phyloP scores from a whole-genome alignment of 64 coral and sea anemone genomes.

The Stylophora pistillata region DNA sequence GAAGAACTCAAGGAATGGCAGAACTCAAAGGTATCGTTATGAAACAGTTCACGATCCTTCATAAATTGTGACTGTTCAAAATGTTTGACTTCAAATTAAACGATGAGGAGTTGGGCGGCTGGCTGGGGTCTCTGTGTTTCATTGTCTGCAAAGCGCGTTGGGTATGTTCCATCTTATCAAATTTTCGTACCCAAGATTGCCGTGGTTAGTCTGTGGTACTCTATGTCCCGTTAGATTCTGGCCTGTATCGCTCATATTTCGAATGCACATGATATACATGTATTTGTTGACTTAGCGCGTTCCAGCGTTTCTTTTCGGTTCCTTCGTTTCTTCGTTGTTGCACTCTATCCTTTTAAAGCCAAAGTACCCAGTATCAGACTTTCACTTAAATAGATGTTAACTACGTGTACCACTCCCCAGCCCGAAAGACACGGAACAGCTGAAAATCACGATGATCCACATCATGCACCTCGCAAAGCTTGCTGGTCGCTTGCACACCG shows the following conservation, averaged over 20 bases:
- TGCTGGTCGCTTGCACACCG: slow-evolving; percentile 80
- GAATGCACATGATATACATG: too few relatives aligned
- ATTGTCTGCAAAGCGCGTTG: too few relatives aligned
- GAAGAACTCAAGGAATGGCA: slow-evolving; percentile 62
- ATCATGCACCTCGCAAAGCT: slow-evolving; percentile 52
- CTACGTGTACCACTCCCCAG: background rate
- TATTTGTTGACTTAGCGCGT: background rate
- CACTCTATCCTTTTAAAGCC: background rate
- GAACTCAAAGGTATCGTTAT: background rate
- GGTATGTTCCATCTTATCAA: too few relatives aligned
- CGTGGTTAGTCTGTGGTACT: too few relatives aligned
- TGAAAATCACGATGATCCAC: slow-evolving; percentile 18
- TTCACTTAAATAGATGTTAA: background rate
- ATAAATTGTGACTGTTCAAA: background rate
- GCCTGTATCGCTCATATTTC: too few relatives aligned
- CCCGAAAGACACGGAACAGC: background rate
- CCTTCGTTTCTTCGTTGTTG: background rate
- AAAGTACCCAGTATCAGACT: background rate
- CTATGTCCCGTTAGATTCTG: too few relatives aligned
- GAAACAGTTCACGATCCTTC: background rate
- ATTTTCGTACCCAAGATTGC: too few relatives aligned
- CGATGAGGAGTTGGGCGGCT: background rate
- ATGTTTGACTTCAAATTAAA: background rate
- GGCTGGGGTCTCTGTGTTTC: too few relatives aligned
- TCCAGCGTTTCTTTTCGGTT: background rate